Percentiles rank a stretch among this genome's conserved stretches.
phyloP scores from a whole-genome alignment of 1,140 invertebrate genomes.

The Drosophila ananassae region DNA sequence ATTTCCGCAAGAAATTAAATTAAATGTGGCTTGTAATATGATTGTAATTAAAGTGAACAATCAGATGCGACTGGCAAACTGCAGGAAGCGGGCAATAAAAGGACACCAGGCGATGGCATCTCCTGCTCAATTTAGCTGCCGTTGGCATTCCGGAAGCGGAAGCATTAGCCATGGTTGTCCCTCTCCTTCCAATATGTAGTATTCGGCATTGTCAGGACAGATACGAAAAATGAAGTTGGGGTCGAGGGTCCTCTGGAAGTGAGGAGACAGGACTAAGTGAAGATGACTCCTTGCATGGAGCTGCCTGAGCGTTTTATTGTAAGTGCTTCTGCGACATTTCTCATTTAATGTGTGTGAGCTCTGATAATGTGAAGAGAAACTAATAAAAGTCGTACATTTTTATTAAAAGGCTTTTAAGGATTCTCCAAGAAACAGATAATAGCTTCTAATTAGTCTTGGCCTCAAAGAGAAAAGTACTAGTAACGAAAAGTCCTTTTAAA shows the following conservation, averaged over 20 bases:
- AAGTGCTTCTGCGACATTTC: constrained; percentile 56
- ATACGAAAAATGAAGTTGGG: not conserved
- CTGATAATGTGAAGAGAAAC: not conserved
- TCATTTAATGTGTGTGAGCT: constrained; percentile 43
- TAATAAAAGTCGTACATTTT: not conserved
- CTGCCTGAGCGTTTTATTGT: constrained; percentile 55
- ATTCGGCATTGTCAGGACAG: constrained; percentile 15
- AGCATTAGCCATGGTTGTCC: constrained; percentile 48
- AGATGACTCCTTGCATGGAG: constrained; percentile 44
- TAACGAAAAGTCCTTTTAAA: no score
- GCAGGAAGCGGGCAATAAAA: constrained; percentile 69
- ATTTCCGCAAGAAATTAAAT: constrained; percentile 77
- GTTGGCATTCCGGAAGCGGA: constrained; percentile 50
- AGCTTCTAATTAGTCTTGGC: not conserved
- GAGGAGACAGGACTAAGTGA: constrained; percentile 22
- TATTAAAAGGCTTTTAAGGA: not conserved
- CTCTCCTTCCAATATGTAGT: constrained; percentile 8
- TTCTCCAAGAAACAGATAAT: not conserved
- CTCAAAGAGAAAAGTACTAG: not conserved
- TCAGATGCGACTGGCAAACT: constrained; percentile 69
- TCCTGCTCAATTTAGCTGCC: constrained; percentile 8
- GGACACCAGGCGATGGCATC: constrained; percentile 44
- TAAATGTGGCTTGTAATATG: constrained; percentile 79
- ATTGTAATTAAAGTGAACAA: constrained; percentile 62
- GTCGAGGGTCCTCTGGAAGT: not conserved